Evolutionary conservation across 1,140 invertebrate genomes (phyloP).

Genomic region (Heterodera schachtii): DNA sequence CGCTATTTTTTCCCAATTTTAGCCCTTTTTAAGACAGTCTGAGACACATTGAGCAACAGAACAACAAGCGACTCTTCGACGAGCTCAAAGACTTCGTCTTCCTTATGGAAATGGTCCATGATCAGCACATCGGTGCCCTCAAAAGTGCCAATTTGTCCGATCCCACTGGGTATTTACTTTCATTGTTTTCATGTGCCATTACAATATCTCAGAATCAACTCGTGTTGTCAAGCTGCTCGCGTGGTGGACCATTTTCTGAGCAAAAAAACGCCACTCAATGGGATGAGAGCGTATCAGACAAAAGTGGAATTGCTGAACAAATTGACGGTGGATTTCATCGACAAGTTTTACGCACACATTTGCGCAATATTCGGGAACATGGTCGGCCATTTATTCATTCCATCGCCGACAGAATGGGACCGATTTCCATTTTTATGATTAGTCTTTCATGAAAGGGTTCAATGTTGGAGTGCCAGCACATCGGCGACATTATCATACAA

Average conservation of each 20-base stretch:
- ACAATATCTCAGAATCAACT: slow-evolving; percentile 72
- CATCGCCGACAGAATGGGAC: slow-evolving; percentile 1
- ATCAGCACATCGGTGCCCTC: slow-evolving; percentile 71
- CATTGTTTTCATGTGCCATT: neutral
- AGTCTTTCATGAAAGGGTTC: slow-evolving; percentile 32
- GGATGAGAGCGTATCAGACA: slow-evolving; percentile 48
- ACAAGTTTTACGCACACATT: slow-evolving; percentile 50
- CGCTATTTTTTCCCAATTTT: too few species aligned
- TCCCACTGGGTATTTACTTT: slow-evolving; percentile 66
- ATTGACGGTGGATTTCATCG: slow-evolving; percentile 46
- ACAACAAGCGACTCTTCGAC: slow-evolving; percentile 78
- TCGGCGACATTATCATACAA: slow-evolving; percentile 46
- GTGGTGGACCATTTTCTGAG: slow-evolving; percentile 79
- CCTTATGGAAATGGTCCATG: slow-evolving; percentile 41
- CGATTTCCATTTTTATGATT: slow-evolving; percentile 1
- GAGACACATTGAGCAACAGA: slow-evolving; percentile 82
- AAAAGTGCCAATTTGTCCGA: slow-evolving; percentile 78
- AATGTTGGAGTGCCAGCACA: slow-evolving; percentile 46
- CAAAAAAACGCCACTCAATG: slow-evolving; percentile 70
- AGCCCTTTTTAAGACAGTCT: slow-evolving; percentile 72
- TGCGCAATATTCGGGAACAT: slow-evolving; percentile 51
- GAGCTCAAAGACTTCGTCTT: slow-evolving; percentile 76
- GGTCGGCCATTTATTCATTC: slow-evolving; percentile 34
- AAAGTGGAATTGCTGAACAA: slow-evolving; percentile 39
- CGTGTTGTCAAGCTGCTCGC: slow-evolving; percentile 79